These are phyloP conservation scores for Microcebus tavaratra DNA, from an alignment of 2,113 vertebrate genomes.

Conservation along the genomic window DNA sequence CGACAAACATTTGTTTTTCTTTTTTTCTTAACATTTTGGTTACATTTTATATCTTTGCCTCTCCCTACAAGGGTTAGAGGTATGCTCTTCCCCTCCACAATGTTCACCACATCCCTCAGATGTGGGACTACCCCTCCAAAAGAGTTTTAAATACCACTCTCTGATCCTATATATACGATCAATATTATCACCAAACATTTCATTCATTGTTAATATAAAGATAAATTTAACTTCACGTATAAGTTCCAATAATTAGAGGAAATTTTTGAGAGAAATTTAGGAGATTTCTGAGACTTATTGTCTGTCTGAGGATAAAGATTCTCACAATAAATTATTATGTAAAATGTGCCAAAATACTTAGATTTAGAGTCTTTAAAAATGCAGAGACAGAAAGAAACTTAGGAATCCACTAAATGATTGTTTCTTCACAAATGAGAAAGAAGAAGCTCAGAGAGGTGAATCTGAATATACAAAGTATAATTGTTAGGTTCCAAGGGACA, in stretches of 20 bases:
- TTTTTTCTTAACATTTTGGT: too few species aligned
- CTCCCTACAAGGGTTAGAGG: too few species aligned
- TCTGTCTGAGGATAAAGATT: not conserved
- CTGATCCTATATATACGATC: not conserved
- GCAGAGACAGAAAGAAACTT: not conserved
- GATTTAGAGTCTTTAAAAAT: not conserved
- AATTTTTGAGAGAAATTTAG: not conserved
- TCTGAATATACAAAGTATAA: not conserved
- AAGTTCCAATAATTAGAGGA: slow-evolving; percentile 9
- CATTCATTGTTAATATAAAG: slow-evolving; percentile 29
- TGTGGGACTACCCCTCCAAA: not conserved
- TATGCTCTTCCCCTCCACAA: too few species aligned
- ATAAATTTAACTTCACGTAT: not conserved
- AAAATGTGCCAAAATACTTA: not conserved
- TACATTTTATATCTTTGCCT: too few species aligned
- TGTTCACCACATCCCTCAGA: too few species aligned
- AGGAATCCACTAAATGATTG: not conserved
- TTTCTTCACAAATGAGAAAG: slow-evolving; percentile 25
- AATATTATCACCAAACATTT: slow-evolving; percentile 42
- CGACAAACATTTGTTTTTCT: too few species aligned
- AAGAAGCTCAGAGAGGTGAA: not conserved
- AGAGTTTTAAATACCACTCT: slow-evolving; percentile 19
- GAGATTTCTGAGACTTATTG: not conserved
- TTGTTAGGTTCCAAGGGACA: not conserved
- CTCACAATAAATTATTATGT: slow-evolving; percentile 3